Percentiles rank a stretch among this genome's conserved stretches.
These are phyloP conservation scores for Hylomyscus alleni DNA, from an alignment of 2,797 vertebrate species.

Conservation along the genomic window DNA sequence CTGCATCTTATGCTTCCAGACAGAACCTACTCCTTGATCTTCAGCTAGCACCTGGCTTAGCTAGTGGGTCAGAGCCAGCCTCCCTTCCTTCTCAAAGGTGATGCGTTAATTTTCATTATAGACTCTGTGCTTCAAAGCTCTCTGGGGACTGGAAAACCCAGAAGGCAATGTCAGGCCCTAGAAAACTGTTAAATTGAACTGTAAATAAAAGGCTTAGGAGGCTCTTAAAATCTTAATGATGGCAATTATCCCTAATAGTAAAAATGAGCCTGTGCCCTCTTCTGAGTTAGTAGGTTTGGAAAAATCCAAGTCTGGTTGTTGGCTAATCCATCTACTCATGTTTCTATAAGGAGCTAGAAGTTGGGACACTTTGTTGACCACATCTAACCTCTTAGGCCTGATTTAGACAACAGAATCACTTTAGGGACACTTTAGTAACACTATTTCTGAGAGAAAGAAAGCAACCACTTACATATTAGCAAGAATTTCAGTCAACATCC, in stretches of 20 bases:
- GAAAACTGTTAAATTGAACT: slow-evolving; percentile 74
- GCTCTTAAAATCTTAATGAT: slow-evolving; percentile 63
- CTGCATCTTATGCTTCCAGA: slow-evolving; percentile 5
- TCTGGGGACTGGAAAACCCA: slow-evolving; percentile 59
- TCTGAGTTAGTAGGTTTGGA: slow-evolving; percentile 56
- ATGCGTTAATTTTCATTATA: slow-evolving; percentile 74
- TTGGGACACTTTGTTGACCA: background rate
- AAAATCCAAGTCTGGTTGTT: slow-evolving; percentile 12
- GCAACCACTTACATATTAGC: background rate
- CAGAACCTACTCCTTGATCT: slow-evolving; percentile 53
- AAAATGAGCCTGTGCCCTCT: slow-evolving; percentile 60
- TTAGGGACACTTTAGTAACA: background rate
- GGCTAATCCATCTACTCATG: background rate
- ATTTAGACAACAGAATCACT: background rate
- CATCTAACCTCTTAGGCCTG: background rate
- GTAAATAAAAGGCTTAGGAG: slow-evolving; percentile 69
- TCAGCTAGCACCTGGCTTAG: background rate
- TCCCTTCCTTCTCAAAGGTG: slow-evolving; percentile 56
- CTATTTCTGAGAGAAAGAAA: slow-evolving; percentile 6
- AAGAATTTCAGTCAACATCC: slow-evolving; percentile 13
- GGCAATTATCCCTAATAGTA: slow-evolving; percentile 28
- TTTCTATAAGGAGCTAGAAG: background rate
- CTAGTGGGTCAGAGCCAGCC: slow-evolving; percentile 1
- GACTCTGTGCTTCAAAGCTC: slow-evolving; percentile 61
- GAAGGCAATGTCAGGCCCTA: slow-evolving; percentile 64